Conservation (phyloP, 2,113 vertebrate genomes). For the Zonotrichia leucophrys region DNA sequence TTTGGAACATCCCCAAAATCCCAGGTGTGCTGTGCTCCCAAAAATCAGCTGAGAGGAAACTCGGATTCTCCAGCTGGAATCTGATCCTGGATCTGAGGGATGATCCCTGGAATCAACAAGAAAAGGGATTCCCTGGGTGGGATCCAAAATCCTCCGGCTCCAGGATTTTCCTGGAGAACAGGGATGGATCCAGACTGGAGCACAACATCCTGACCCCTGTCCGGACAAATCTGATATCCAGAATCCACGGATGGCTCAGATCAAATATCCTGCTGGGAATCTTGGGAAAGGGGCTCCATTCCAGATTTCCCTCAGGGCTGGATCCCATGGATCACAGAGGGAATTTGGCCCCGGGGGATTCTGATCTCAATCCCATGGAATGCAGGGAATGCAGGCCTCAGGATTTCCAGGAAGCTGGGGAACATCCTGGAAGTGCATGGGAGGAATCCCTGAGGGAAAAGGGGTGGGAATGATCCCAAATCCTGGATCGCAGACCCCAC, state of each 20-base stretch:
- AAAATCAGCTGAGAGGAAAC: not conserved
- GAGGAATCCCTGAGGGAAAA: not conserved
- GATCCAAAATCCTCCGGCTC: not conserved
- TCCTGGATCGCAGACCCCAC: not conserved
- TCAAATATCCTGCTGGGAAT: fast-evolving
- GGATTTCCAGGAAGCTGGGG: not conserved
- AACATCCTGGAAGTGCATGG: fast-evolving
- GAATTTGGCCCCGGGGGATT: not conserved
- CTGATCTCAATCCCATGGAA: not conserved
- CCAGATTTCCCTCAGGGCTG: not conserved
- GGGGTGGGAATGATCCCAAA: not conserved
- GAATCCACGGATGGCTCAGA: fast-evolving
- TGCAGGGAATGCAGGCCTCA: not conserved
- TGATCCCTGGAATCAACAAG: not conserved
- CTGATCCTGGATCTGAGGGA: not conserved
- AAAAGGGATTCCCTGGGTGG: not conserved
- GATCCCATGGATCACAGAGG: fast-evolving
- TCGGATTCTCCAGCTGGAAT: fast-evolving
- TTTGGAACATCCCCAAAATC: fast-evolving
- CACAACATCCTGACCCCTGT: not conserved
- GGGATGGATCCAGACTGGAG: fast-evolving
- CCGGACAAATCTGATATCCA: fast-evolving
- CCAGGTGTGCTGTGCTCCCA: fast-evolving
- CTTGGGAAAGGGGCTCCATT: not conserved
- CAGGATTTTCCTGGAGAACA: not conserved